Conservation (phyloP, 2,888 invertebrate genomes). For the Hemithea aestivaria region DNA sequence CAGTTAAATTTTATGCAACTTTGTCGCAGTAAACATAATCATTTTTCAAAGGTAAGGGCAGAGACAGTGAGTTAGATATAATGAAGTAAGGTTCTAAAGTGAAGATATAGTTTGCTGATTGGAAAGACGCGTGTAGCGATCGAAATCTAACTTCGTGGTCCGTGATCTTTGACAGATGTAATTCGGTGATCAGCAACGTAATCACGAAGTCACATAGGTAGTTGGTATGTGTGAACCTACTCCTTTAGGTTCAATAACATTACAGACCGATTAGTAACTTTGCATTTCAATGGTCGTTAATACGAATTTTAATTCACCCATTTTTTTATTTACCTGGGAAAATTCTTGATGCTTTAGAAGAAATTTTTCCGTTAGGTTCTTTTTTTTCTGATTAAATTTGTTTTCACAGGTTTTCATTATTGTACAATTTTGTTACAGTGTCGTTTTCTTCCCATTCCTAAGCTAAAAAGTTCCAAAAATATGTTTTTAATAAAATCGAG, state of each 20-base stretch:
- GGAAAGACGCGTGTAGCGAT: conserved; percentile 31
- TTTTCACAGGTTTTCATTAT: too few species aligned
- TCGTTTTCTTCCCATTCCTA: too few species aligned
- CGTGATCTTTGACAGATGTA: conserved; percentile 36
- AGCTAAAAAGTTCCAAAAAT: too few species aligned
- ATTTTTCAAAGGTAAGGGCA: too few species aligned
- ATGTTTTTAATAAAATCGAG: too few species aligned
- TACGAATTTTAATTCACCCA: neutral
- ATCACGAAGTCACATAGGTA: conserved; percentile 40
- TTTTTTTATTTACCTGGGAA: too few species aligned
- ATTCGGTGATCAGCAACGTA: conserved; percentile 39
- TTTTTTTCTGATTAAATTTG: too few species aligned
- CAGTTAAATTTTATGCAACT: neutral
- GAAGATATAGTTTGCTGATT: neutral
- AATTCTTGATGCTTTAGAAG: too few species aligned
- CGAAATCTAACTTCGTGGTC: conserved; percentile 47
- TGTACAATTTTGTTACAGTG: too few species aligned
- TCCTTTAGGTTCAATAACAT: conserved; percentile 28
- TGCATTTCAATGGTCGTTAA: conserved; percentile 4
- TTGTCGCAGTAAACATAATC: neutral
- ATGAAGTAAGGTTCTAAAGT: conserved; percentile 1
- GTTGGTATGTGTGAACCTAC: conserved; percentile 54
- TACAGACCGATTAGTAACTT: conserved; percentile 9
- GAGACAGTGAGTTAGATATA: neutral
- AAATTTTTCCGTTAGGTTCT: too few species aligned